These are phyloP conservation scores for Epirrhoe tristata DNA, from an alignment of 2,888 invertebrate species.

Conservation along the genomic window DNA sequence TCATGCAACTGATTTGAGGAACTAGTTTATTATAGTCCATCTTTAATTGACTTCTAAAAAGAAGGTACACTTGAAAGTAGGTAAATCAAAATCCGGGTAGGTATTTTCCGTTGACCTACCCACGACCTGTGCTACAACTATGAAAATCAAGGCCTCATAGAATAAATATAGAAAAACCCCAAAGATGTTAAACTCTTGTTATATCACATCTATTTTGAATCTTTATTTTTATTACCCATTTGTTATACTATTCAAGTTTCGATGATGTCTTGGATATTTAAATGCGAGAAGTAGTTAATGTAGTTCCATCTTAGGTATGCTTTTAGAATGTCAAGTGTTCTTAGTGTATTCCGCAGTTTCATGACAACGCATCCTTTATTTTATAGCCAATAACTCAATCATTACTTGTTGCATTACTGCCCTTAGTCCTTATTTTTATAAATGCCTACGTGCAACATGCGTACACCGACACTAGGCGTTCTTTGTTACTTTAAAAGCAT, in stretches of 20 bases:
- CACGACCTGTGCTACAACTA: too few relatives aligned
- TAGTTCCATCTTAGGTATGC: conserved; percentile 13
- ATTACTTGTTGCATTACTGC: background rate
- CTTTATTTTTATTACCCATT: background rate
- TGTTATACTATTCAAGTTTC: background rate
- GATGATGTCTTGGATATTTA: conserved; percentile 1
- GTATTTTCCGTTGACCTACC: too few relatives aligned
- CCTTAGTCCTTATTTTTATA: background rate
- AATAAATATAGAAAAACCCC: too few relatives aligned
- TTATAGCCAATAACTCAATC: background rate
- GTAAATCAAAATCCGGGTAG: too few relatives aligned
- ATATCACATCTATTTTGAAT: background rate
- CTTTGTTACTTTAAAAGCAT: too few relatives aligned
- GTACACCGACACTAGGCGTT: too few relatives aligned
- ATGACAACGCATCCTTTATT: conserved; percentile 5
- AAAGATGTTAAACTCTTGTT: too few relatives aligned
- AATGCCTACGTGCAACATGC: background rate
- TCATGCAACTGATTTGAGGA: background rate
- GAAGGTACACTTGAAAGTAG: too few relatives aligned
- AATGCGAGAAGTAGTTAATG: background rate
- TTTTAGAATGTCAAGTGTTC: conserved; percentile 24
- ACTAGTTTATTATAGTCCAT: background rate
- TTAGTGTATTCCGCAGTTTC: conserved; percentile 7
- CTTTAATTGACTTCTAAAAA: too few relatives aligned
- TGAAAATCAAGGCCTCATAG: too few relatives aligned